Evolutionary conservation across 1,140 invertebrate species (phyloP), one percentile per base, ranked within the genome.

Genomic region (Hyles vespertilio): DNA sequence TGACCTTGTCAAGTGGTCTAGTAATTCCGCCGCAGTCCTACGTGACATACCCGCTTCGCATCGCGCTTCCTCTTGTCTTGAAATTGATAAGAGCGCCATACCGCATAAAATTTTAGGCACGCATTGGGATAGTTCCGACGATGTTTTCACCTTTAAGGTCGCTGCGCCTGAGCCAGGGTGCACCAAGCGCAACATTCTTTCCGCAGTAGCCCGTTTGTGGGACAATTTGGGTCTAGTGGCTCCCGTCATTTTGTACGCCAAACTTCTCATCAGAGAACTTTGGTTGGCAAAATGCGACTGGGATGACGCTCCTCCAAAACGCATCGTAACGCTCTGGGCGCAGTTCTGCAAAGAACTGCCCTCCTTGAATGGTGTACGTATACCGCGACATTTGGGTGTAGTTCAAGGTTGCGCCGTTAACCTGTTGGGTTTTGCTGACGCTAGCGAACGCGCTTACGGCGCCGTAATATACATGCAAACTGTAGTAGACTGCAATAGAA

Each of bases 381-480:
- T 59, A 33, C 51, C 50, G 33, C 52, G 56, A 2, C 62, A 64
- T 49, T 12, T 64, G 3, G 56, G 52, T 4, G 48, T 64, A 1
- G 32, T 32, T 32, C 12, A 40, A 6, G 11, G 12, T n/a, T 56
- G 49, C 7, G 46, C 47, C 40, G 48, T 56, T 8, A 48, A 45
- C 11, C 7, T 69, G 9, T 33, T 69, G 43, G 74, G 65, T 22
- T 86, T 84, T 67, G 55, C 71, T 9, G 82, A 84, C 64, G 74
- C 79, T 6, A 77, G 72, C 32, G 58, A 63, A 43, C 43, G 49
- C 11, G 71, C 70, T 32, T 79, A 77, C 50, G 70, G 71, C 2
- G 67, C 72, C 5, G 59, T 65, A 12, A 40, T 83, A 36, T 83
- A 85, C 56, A 8, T 81, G 9, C 60, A 69, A 5, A 12, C 40